Evolutionary conservation across 2,888 invertebrate genomes (phyloP).

Genomic region (Sinohyriopsis cumingii): DNA sequence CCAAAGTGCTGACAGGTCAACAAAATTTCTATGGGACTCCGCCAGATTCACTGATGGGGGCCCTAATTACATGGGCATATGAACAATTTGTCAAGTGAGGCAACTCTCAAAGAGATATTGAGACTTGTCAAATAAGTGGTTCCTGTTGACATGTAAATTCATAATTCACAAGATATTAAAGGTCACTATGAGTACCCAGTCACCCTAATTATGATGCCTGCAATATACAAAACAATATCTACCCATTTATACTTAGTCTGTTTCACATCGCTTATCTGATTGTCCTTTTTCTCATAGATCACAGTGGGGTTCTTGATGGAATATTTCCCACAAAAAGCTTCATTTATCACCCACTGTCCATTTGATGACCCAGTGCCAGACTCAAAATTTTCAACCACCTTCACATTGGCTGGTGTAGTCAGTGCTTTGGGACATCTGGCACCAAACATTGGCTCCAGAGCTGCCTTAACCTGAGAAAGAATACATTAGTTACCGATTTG

Average conservation of each 20-base stretch:
- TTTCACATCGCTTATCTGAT: constrained; percentile 6
- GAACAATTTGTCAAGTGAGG: no score
- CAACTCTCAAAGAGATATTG: no score
- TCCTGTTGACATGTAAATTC: no score
- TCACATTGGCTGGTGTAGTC: constrained; percentile 10
- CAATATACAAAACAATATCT: constrained; percentile 1
- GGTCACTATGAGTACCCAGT: no score
- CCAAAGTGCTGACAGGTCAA: no score
- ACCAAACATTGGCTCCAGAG: constrained; percentile 24
- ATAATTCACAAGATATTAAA: no score
- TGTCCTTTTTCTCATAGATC: constrained; percentile 15
- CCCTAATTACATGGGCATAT: no score
- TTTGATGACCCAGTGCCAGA: constrained; percentile 1
- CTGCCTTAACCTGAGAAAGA: constrained; percentile 16
- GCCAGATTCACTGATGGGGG: no score
- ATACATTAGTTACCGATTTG: not conserved
- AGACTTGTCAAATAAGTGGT: no score
- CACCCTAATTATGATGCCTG: not conserved
- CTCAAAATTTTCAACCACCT: constrained; percentile 28
- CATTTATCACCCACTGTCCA: constrained; percentile 20
- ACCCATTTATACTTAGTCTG: constrained; percentile 14
- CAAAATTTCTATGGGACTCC: no score
- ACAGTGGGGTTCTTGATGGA: constrained; percentile 21
- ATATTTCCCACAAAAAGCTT: constrained; percentile 37
- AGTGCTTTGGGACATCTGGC: constrained; percentile 28